These are phyloP conservation scores for Mycalesis mineus DNA, from an alignment of 2,888 invertebrate species.

Conservation along the genomic window DNA sequence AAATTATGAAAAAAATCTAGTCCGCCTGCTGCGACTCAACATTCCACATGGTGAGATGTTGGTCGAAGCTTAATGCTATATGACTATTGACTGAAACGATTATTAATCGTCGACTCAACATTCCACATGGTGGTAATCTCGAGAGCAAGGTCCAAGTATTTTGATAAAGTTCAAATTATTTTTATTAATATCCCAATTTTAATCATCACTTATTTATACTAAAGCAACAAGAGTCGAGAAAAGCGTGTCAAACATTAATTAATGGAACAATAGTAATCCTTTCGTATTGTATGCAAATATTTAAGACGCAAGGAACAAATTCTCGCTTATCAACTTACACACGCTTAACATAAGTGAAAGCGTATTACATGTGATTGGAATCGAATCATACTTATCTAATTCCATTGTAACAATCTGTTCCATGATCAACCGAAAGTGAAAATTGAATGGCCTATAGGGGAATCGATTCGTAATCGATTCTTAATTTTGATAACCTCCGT, in stretches of 20 bases:
- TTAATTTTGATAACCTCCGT: too few species aligned
- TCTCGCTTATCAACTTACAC: conserved; percentile 1
- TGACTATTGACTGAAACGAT: too few species aligned
- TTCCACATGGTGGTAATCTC: too few species aligned
- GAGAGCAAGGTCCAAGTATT: too few species aligned
- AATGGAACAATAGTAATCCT: background rate
- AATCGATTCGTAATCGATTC: conserved; percentile 43
- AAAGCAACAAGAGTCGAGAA: background rate
- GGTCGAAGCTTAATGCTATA: too few species aligned
- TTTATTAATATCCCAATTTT: too few species aligned
- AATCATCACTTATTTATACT: too few species aligned
- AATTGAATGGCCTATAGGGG: conserved; percentile 38
- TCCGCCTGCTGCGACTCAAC: too few species aligned
- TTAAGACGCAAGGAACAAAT: background rate
- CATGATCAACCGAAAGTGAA: conserved; percentile 32
- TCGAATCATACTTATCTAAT: conserved; percentile 20
- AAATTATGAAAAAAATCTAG: too few species aligned
- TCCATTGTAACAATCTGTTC: conserved; percentile 22
- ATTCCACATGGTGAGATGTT: too few species aligned
- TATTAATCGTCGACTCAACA: too few species aligned
- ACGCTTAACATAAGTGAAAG: conserved; percentile 15
- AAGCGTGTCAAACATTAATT: background rate
- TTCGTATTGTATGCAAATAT: conserved; percentile 1
- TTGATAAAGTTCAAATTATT: too few species aligned
- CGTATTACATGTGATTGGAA: conserved; percentile 15